Conservation (phyloP, 2,113 vertebrate species). For the Panthera uncia region DNA sequence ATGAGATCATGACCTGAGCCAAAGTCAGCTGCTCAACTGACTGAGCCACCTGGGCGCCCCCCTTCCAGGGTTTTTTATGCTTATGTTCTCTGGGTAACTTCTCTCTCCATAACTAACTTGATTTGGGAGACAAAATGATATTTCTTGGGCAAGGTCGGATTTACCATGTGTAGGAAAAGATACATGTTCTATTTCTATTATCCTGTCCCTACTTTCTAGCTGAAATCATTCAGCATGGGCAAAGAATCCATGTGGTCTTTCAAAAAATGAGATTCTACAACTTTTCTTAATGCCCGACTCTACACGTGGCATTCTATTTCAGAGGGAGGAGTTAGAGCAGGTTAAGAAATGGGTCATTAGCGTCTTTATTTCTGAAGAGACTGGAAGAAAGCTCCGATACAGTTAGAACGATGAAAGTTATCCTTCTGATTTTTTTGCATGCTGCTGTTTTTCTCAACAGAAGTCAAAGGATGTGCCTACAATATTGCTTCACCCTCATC, state of each 20-base stretch:
- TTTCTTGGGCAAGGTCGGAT: not conserved
- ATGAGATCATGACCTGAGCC: no score
- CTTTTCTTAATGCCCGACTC: not conserved
- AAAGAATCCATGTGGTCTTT: not conserved
- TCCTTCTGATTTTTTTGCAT: not conserved
- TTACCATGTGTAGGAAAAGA: no score
- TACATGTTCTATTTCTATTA: not conserved
- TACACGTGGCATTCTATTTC: not conserved
- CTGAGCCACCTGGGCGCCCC: no score
- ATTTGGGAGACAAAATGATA: not conserved
- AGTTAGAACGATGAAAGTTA: not conserved
- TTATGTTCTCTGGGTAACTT: not conserved
- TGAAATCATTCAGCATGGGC: not conserved
- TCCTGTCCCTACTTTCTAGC: not conserved
- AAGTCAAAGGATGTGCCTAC: not conserved
- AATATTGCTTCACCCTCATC: not conserved
- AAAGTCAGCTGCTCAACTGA: no score
- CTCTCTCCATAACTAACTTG: not conserved
- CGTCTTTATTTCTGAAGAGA: not conserved
- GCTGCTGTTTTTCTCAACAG: not conserved
- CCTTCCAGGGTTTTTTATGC: not conserved
- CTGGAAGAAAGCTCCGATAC: not conserved
- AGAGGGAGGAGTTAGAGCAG: not conserved
- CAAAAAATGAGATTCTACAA: not conserved
- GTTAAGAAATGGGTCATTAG: not conserved